Percentiles rank a stretch among this genome's conserved stretches.
phyloP scores from a whole-genome alignment of 2,888 invertebrate genomes.

The Tiliacea citrago region DNA sequence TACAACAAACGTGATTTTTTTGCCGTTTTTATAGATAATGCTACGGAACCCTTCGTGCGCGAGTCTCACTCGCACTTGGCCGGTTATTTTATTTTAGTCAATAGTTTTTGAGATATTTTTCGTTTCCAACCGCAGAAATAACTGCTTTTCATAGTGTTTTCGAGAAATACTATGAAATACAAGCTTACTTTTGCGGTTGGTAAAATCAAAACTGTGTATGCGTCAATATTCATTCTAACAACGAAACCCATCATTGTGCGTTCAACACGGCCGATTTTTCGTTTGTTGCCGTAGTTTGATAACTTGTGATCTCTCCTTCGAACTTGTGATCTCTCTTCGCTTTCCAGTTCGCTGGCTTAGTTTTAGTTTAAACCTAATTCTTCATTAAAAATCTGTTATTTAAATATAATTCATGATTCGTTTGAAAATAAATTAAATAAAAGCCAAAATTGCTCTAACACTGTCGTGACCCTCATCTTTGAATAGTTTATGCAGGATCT shows the following conservation, averaged over 20 bases:
- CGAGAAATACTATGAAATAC: neutral
- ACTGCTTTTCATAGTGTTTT: neutral
- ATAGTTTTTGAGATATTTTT: neutral
- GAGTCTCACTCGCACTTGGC: no score
- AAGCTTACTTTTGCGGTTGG: neutral
- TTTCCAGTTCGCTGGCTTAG: neutral
- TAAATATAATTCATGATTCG: neutral
- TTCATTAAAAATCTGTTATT: neutral
- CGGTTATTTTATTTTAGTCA: neutral
- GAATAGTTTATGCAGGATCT: slow-evolving; percentile 85
- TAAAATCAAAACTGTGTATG: neutral
- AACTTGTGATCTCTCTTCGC: neutral
- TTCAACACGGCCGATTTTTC: no score
- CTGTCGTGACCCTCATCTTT: slow-evolving; percentile 70
- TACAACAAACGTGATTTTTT: no score
- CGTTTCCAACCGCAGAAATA: neutral
- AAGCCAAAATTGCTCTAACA: slow-evolving; percentile 30
- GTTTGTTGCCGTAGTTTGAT: no score
- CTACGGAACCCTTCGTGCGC: no score
- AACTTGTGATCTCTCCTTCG: no score
- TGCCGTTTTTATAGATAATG: no score
- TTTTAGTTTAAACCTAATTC: neutral
- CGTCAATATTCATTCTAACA: neutral
- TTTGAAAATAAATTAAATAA: slow-evolving; percentile 39
- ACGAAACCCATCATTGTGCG: neutral